Percentiles rank a stretch among this genome's conserved stretches.
Conservation (phyloP, 2,888 invertebrate species). For the Atherix ibis region DNA sequence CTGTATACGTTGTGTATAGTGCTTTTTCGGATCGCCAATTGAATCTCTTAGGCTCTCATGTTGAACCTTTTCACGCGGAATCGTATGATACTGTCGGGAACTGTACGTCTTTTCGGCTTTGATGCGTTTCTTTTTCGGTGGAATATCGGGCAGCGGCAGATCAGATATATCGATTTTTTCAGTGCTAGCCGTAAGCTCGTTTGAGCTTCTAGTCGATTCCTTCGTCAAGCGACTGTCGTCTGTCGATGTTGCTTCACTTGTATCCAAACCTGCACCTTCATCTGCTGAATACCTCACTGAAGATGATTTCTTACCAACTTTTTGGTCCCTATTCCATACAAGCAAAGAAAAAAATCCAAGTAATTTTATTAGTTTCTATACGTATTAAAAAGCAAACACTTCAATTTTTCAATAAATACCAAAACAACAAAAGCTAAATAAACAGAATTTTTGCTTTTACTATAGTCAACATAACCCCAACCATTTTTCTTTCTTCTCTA, state of each 20-base stretch:
- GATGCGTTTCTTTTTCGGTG: slow-evolving; percentile 26
- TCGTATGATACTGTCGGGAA: slow-evolving; percentile 2
- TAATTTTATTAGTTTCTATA: too few relatives aligned
- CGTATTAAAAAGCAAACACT: too few relatives aligned
- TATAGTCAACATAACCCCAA: too few relatives aligned
- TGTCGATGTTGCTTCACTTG: background rate
- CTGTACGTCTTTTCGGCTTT: slow-evolving; percentile 14
- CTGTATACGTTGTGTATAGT: background rate
- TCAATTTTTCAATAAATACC: too few relatives aligned
- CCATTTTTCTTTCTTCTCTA: too few relatives aligned
- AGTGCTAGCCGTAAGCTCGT: background rate
- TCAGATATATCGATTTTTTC: slow-evolving; percentile 28
- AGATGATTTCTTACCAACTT: background rate
- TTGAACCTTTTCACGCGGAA: slow-evolving; percentile 23
- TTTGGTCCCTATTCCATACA: background rate
- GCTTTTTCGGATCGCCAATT: slow-evolving; percentile 2
- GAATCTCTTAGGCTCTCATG: slow-evolving; percentile 7
- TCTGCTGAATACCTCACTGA: background rate
- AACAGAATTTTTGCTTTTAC: too few relatives aligned
- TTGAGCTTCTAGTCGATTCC: slow-evolving; percentile 22
- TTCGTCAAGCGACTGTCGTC: slow-evolving; percentile 28
- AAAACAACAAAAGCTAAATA: too few relatives aligned
- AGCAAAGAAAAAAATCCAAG: too few relatives aligned
- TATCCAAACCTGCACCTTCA: background rate
- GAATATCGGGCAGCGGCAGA: slow-evolving; percentile 28